Base-by-base conservation (phyloP, 2,888 invertebrate species). In the Hemicrepidius hirtus region DNA sequence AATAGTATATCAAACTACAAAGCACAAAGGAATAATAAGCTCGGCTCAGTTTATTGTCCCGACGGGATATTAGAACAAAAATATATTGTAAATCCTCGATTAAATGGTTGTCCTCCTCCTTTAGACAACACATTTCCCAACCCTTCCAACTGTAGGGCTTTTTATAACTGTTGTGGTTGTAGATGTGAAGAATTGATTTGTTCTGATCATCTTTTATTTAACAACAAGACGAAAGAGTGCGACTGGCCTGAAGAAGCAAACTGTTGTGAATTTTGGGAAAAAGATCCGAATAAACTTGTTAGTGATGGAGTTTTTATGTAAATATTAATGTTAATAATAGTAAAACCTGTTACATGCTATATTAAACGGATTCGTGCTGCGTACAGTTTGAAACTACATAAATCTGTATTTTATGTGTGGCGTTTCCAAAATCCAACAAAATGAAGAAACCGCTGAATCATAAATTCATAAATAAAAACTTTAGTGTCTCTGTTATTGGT, bases 181-280 rank as follows among this genome's bases (percentile, higher is more conserved):
- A 57, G 7, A 41, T 75, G 65, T 66, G 44, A 16, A 13, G 21
- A 76, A 18, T 72, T 75, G 71, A 18, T 13, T 0, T 82, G 81
- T 46, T 13, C 71, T 2, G 73, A 55, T 1, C 67, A 77, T 68
- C 74, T 82, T 21, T 50, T 81, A 24, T 82, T 75, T 68, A 80
- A 79, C 62, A 49, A 57, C 6, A 13, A 18, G 0, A 64, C 37
- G 5, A 53, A 64, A 13, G 16, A 35, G 7, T 82, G 82, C 63
- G 81, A 80, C 40, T 81, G 71, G 67, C 80, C 82, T 0, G 65
- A 72, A 62, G 7, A 21, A 9, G 77, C 78, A 6, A 62, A 73
- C 7, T 82, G 82, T 67, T 82, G 82, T 65, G 82, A 82, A 75
- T 82, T 77, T 72, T 18, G 68, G 37, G 81, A 80, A 65, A 75